Evolutionary conservation across 2,888 invertebrate genomes (phyloP).

Genomic region (Andrena flavipes): DNA sequence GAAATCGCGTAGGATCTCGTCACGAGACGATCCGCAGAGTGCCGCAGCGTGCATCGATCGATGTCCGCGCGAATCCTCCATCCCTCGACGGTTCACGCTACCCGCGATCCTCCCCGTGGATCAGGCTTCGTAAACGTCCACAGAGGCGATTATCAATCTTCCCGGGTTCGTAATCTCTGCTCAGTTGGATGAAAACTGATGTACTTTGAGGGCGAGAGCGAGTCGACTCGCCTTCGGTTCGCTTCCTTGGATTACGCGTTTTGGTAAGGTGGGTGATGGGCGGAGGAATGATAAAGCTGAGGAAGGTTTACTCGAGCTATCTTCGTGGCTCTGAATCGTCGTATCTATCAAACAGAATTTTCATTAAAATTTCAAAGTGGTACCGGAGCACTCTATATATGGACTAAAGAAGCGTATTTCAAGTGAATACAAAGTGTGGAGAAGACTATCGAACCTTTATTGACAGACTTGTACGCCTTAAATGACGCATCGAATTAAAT

Average conservation of each 20-base stretch:
- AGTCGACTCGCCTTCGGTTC: background rate
- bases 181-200: background rate
- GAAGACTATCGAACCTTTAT: background rate
- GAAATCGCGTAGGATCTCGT: constrained; percentile 30
- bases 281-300: background rate
- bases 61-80: background rate
- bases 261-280: background rate
- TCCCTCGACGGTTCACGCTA: background rate
- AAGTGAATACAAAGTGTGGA: too few species aligned
- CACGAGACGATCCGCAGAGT: constrained; percentile 8
- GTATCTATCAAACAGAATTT: too few species aligned
- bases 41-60: constrained; percentile 20
- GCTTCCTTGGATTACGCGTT: background rate
- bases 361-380: too few species aligned
- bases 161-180: constrained; percentile 18
- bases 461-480: background rate
- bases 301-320: background rate
- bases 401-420: too few species aligned
- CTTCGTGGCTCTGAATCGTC: background rate
- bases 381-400: too few species aligned
- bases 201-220: background rate
- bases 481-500: background rate
- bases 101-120: background rate
- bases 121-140: background rate
- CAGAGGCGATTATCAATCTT: background rate